A percentile compares a stretch with the other conserved stretches of the same genome.
Evolutionary conservation across 1,140 invertebrate genomes (phyloP).

Genomic region (Rhynchophorus ferrugineus): DNA sequence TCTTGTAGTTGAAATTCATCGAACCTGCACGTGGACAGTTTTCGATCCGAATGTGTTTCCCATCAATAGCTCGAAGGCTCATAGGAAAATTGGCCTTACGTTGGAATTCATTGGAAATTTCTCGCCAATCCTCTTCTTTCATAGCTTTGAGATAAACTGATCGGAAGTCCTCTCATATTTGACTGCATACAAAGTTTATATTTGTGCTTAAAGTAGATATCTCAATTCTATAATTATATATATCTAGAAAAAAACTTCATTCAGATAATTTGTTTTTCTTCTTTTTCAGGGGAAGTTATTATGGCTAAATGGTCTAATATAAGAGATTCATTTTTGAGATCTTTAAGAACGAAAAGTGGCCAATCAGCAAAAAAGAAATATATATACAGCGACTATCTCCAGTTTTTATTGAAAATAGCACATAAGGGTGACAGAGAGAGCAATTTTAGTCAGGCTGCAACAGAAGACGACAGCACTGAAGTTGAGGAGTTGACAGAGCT

Average conservation of each 20-base stretch:
- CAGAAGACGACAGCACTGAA: not conserved
- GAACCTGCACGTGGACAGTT: slow-evolving; percentile 31
- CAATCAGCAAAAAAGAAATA: slow-evolving; percentile 27
- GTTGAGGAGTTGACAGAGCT: slow-evolving; percentile 1
- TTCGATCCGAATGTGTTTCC: slow-evolving; percentile 10
- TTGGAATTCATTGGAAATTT: slow-evolving; percentile 30
- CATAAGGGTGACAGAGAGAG: slow-evolving; percentile 27
- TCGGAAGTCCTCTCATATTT: slow-evolving; percentile 31
- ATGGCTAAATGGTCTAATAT: slow-evolving; percentile 8
- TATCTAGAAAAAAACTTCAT: slow-evolving; percentile 31
- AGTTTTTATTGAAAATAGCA: slow-evolving; percentile 24
- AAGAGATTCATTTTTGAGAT: slow-evolving; percentile 24
- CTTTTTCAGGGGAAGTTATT: slow-evolving; percentile 8
- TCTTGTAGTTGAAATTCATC: slow-evolving; percentile 38
- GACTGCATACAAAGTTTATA: slow-evolving; percentile 30
- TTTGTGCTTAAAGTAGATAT: slow-evolving; percentile 30
- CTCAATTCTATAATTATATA: slow-evolving; percentile 34
- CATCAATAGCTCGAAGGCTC: slow-evolving; percentile 35
- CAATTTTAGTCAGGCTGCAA: slow-evolving; percentile 10
- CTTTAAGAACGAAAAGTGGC: slow-evolving; percentile 12
- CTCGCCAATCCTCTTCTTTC: slow-evolving; percentile 28
- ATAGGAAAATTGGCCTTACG: slow-evolving; percentile 35
- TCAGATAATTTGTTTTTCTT: slow-evolving; percentile 19
- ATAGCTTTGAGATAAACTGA: slow-evolving; percentile 25
- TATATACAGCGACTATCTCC: slow-evolving; percentile 18